Conservation (phyloP, 1,140 invertebrate genomes). For the Littorina saxatilis region DNA sequence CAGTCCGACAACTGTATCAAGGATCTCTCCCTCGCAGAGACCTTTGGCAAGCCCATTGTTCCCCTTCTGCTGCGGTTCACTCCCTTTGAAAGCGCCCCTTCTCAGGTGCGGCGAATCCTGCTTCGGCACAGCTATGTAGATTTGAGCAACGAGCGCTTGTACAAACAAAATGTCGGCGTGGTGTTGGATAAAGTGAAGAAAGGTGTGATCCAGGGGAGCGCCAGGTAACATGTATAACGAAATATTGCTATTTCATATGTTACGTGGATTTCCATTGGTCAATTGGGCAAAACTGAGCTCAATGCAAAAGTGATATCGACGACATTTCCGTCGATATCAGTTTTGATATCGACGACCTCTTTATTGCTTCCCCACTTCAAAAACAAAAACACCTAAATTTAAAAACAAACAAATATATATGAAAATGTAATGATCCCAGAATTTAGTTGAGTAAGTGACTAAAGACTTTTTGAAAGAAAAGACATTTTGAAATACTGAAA, state of each 20-base stretch:
- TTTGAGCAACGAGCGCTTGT: slow-evolving; percentile 72
- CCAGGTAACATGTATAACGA: neutral
- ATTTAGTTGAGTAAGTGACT: too few relatives aligned
- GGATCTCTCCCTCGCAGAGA: slow-evolving; percentile 76
- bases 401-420: too few relatives aligned
- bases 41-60: slow-evolving; percentile 76
- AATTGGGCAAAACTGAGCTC: too few relatives aligned
- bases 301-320: too few relatives aligned
- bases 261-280: too few relatives aligned
- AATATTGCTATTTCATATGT: too few relatives aligned
- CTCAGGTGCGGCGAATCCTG: slow-evolving; percentile 67
- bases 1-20: slow-evolving; percentile 76
- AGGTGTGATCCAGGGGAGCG: slow-evolving; percentile 32
- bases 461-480: too few relatives aligned
- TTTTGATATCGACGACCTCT: too few relatives aligned
- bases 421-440: too few relatives aligned
- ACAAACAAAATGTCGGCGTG: slow-evolving; percentile 68
- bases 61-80: slow-evolving; percentile 75
- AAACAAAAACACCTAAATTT: neutral
- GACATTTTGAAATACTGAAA: too few relatives aligned
- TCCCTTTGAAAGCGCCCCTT: slow-evolving; percentile 73
- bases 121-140: slow-evolving; percentile 64
- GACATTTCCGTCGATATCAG: too few relatives aligned
- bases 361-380: too few relatives aligned
- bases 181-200: slow-evolving; percentile 69